phyloP scores from a whole-genome alignment of 1,140 invertebrate species.

The Drosophila ercepeae region DNA sequence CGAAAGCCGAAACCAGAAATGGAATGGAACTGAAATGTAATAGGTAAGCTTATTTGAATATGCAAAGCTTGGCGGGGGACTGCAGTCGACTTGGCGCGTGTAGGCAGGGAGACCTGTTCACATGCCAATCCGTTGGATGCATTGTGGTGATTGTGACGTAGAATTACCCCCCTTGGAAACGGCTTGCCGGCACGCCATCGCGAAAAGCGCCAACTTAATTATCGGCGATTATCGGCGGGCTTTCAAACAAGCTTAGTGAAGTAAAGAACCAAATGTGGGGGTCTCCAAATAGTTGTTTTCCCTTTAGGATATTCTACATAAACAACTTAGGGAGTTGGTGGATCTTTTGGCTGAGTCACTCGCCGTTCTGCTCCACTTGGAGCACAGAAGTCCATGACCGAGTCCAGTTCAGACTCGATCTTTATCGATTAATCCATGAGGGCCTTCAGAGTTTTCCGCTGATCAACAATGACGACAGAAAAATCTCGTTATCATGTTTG shows the following conservation, averaged over 20 bases:
- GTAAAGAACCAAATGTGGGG: no score
- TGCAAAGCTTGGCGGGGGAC: constrained; percentile 7
- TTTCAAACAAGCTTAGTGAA: constrained; percentile 11
- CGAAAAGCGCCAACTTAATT: not conserved
- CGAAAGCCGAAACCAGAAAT: constrained; percentile 74
- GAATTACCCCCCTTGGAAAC: constrained; percentile 22
- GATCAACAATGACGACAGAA: constrained; percentile 30
- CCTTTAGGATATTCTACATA: no score
- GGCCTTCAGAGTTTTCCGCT: constrained; percentile 58
- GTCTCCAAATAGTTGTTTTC: no score
- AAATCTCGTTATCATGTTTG: constrained; percentile 39
- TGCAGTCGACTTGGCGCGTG: constrained; percentile 6
- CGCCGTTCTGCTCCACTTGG: constrained; percentile 8
- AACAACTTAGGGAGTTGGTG: no score
- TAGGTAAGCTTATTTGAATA: constrained; percentile 54
- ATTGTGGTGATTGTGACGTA: constrained; percentile 43
- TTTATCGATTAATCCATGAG: constrained; percentile 1
- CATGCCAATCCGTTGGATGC: constrained; percentile 24
- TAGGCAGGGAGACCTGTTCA: constrained; percentile 30
- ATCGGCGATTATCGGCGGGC: not conserved
- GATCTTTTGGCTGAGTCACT: no score
- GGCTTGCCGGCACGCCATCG: constrained; percentile 21
- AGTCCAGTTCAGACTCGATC: constrained; percentile 5
- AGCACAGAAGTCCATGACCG: constrained; percentile 14
- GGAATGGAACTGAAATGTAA: constrained; percentile 72